Base-by-base conservation (phyloP, 2,888 invertebrate species). In the Chironomus riparius region DNA sequence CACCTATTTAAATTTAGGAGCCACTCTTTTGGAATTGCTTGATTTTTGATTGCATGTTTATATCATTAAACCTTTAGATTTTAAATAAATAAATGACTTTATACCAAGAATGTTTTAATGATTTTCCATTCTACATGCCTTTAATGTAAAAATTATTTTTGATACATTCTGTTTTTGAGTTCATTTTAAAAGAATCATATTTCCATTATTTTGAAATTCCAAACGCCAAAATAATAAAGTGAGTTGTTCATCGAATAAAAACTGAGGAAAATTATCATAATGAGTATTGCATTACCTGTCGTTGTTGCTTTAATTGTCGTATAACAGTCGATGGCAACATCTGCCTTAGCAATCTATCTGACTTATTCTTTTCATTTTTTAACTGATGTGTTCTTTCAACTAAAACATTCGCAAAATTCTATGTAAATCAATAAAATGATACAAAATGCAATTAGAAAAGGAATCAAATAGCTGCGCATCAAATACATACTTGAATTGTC, bases 311-410 rank as follows among this genome's bases (percentile, higher is more conserved):
- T n/a, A 88, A 81, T 75, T 87, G 83, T 74, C 83, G 81, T 10
- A 88, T 82, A 3, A 88, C 88, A 0, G 87, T 85, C 12, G 85
- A 79, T 0, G 88, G 88, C 70, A 88, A 83, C 88, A 88, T 88
- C 77, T 87, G 83, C 0, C 86, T 85, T 1, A 88, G 82, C 3
- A 88, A 84, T 70, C 86, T 81, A 79, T 88, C 88, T 76, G 87
- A 87, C 79, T 88, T 87, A 78, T 86, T 85, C 79, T 87, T 87
- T 81, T 88, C 88, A 0, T 84, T 83, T 75, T 86, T 83, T 62
- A 88, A 81, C 76, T 85, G 85, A 77, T 84, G 85, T 4, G 86
- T 87, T 79, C 85, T 86, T 48, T 83, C 80, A 78, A 87, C 85
- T 78, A 88, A 85, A 0, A 85, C 85, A 38, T 83, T 80, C 0